These are phyloP conservation scores for Dallia pectoralis DNA, from an alignment of 2,797 vertebrate species.

Conservation along the genomic window DNA sequence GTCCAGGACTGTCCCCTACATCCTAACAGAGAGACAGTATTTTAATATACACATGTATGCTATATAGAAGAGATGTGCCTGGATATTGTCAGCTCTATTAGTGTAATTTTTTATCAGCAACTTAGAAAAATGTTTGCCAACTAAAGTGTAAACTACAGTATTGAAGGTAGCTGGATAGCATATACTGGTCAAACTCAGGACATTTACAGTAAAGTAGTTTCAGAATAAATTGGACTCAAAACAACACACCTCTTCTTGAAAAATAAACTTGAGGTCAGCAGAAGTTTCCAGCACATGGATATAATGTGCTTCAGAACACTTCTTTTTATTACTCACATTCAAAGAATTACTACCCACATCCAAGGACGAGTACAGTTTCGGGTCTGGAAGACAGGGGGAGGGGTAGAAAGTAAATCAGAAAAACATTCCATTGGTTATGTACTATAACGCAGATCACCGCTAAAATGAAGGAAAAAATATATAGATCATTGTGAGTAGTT, in stretches of 20 bases:
- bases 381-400: constrained; percentile 16
- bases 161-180: neutral
- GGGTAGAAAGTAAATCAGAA: constrained; percentile 13
- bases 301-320: constrained; percentile 15
- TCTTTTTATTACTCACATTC: constrained; percentile 11
- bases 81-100: no score
- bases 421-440: constrained; percentile 31
- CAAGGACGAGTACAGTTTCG: constrained; percentile 14
- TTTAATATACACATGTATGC: neutral
- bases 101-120: no score
- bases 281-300: constrained; percentile 31
- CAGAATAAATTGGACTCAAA: neutral
- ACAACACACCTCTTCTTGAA: constrained; percentile 43
- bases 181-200: neutral
- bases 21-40: constrained; percentile 35
- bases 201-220: neutral
- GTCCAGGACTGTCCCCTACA: constrained; percentile 7
- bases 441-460: neutral
- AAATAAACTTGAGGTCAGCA: constrained; percentile 29
- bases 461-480: neutral
- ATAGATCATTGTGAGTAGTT: neutral
- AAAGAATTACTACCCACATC: constrained; percentile 22
- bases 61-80: no score
- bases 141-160: neutral
- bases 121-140: no score